A percentile compares a stretch with the other conserved stretches of the same genome.
These are phyloP conservation scores for Byasa hedistus DNA, from an alignment of 2,888 invertebrate species.

Conservation along the genomic window DNA sequence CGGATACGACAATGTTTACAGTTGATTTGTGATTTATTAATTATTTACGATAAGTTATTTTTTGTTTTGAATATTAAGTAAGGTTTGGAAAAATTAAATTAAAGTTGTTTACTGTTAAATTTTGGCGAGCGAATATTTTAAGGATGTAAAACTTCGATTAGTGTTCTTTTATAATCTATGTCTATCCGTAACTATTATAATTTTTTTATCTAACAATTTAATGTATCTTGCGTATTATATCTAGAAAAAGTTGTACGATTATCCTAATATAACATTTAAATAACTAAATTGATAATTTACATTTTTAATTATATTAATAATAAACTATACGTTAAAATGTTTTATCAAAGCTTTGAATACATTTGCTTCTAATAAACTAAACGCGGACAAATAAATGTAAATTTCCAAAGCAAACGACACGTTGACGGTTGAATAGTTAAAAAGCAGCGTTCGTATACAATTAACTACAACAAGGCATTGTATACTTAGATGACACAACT, in stretches of 20 bases:
- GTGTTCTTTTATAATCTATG: constrained; percentile 10
- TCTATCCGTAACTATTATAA: not conserved
- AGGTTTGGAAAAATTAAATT: constrained; percentile 24
- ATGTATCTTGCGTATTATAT: constrained; percentile 5
- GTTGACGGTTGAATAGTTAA: constrained; percentile 25
- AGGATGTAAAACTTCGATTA: constrained; percentile 1
- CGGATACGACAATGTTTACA: constrained; percentile 46
- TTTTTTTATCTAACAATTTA: not conserved
- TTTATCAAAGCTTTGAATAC: constrained; percentile 36
- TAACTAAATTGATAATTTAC: not conserved
- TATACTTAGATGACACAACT: constrained; percentile 58
- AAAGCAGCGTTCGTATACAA: constrained; percentile 28
- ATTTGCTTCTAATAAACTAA: constrained; percentile 29
- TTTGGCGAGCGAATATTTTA: constrained; percentile 11
- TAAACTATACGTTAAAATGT: not conserved
- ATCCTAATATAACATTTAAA: not conserved
- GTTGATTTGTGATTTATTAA: constrained; percentile 16
- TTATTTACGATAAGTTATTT: constrained; percentile 21
- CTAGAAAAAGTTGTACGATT: not conserved
- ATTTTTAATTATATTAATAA: not conserved
- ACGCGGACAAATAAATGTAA: constrained; percentile 33
- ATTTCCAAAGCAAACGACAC: constrained; percentile 18
- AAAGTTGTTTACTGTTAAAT: constrained; percentile 3
- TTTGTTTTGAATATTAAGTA: constrained; percentile 29
- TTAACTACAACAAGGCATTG: constrained; percentile 47